These are phyloP conservation scores for Venusia cambrica DNA, from an alignment of 2,888 invertebrate genomes.

Conservation along the genomic window DNA sequence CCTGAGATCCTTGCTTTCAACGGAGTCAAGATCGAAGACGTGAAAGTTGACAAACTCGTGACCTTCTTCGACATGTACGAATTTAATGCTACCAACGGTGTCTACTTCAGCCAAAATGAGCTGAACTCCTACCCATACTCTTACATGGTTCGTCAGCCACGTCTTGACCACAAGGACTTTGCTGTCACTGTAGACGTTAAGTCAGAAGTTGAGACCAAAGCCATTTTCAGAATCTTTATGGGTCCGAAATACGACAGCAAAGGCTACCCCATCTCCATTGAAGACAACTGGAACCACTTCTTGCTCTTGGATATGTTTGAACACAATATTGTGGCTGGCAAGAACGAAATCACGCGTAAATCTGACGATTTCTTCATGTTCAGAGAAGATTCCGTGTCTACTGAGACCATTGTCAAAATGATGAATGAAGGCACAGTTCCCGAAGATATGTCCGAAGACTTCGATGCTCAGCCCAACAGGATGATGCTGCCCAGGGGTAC, in stretches of 20 bases:
- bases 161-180: constrained; percentile 87
- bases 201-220: constrained; percentile 80
- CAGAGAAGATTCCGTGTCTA: constrained; percentile 82
- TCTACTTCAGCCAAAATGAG: constrained; percentile 48
- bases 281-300: constrained; percentile 81
- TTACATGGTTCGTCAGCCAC: constrained; percentile 83
- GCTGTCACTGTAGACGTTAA: constrained; percentile 80
- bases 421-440: constrained; percentile 77
- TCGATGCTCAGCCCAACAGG: constrained; percentile 84
- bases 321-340: constrained; percentile 81
- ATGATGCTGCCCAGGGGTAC: constrained; percentile 87
- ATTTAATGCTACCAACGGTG: constrained; percentile 81
- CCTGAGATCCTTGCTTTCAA: constrained; percentile 78
- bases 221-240: constrained; percentile 83
- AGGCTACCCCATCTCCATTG: constrained; percentile 70
- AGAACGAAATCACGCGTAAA: constrained; percentile 83
- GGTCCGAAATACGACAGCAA: constrained; percentile 85
- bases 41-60: constrained; percentile 81
- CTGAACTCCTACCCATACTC: constrained; percentile 51
- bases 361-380: constrained; percentile 83
- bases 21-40: constrained; percentile 82
- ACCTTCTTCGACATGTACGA: constrained; percentile 86
- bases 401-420: constrained; percentile 80
- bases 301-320: constrained; percentile 82
- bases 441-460: constrained; percentile 71